Evolutionary conservation across 1,140 invertebrate species (phyloP).

Genomic region (Conus ventricosus): DNA sequence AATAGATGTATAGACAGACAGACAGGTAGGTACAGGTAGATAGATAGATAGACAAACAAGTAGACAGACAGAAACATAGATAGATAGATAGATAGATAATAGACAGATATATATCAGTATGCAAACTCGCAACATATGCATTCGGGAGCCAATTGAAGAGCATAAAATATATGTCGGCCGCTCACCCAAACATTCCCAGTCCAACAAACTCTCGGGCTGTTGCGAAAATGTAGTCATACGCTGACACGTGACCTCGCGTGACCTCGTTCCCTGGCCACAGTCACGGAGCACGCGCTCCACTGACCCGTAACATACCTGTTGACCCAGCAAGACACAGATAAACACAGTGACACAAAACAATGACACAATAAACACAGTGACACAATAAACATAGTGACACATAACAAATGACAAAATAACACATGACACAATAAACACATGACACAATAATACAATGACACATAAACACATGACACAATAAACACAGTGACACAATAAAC

Average conservation of each 20-base stretch:
- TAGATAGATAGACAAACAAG: neutral
- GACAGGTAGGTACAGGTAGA: neutral
- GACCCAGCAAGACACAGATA: too few relatives aligned
- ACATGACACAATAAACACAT: neutral
- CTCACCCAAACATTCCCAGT: neutral
- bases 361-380: neutral
- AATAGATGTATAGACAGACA: neutral
- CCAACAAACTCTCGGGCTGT: neutral
- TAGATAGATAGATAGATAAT: neutral
- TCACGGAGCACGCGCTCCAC: conserved; percentile 50
- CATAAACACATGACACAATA: neutral
- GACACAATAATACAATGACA: neutral
- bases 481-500: neutral
- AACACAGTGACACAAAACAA: neutral
- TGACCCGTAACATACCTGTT: conserved; percentile 30
- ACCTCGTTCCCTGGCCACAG: conserved; percentile 53
- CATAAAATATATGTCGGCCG: too few relatives aligned
- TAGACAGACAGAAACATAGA: neutral
- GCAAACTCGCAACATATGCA: too few relatives aligned
- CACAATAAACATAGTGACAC: neutral
- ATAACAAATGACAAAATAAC: neutral
- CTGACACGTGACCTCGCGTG: conserved; percentile 49
- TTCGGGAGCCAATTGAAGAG: too few relatives aligned
- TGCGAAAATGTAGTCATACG: neutral
- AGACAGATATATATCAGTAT: neutral